phyloP scores from a whole-genome alignment of 1,140 invertebrate genomes.

The Eumeta japonica region DNA sequence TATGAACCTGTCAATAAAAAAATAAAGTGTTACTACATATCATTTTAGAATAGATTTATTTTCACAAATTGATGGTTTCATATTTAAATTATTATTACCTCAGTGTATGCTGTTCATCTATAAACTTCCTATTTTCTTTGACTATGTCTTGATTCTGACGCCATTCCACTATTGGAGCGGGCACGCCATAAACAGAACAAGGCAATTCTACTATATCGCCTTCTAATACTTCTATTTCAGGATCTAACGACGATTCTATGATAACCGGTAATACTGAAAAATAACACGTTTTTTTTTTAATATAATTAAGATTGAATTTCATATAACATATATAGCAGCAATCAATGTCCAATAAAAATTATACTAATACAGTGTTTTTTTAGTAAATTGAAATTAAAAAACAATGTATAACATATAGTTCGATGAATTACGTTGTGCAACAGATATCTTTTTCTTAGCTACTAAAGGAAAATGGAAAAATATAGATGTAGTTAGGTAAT shows the following conservation, averaged over 20 bases:
- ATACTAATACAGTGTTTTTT: too few relatives aligned
- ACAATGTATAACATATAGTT: too few relatives aligned
- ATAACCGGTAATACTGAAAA: conserved; percentile 26
- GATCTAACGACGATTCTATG: conserved; percentile 2
- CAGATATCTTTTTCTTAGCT: too few relatives aligned
- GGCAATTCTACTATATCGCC: conserved; percentile 34
- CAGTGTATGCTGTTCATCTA: conserved; percentile 19
- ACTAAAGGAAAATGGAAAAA: too few relatives aligned
- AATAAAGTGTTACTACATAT: too few relatives aligned
- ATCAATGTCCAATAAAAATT: too few relatives aligned
- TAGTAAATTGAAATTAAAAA: too few relatives aligned
- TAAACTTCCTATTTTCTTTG: conserved; percentile 7
- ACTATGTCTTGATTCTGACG: conserved; percentile 16
- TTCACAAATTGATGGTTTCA: conserved; percentile 3
- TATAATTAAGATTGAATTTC: background rate
- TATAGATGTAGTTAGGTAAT: conserved; percentile 1
- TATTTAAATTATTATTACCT: conserved; percentile 18
- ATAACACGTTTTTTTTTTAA: too few relatives aligned
- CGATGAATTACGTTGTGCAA: too few relatives aligned
- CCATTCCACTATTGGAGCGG: conserved; percentile 22
- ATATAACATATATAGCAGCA: background rate
- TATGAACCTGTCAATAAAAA: conserved; percentile 32
- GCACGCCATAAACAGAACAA: conserved; percentile 18
- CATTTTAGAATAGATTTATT: too few relatives aligned
- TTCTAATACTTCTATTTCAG: conserved; percentile 22